These are phyloP conservation scores for Drosophila sturtevanti DNA, from an alignment of 1,140 invertebrate species.

Conservation along the genomic window DNA sequence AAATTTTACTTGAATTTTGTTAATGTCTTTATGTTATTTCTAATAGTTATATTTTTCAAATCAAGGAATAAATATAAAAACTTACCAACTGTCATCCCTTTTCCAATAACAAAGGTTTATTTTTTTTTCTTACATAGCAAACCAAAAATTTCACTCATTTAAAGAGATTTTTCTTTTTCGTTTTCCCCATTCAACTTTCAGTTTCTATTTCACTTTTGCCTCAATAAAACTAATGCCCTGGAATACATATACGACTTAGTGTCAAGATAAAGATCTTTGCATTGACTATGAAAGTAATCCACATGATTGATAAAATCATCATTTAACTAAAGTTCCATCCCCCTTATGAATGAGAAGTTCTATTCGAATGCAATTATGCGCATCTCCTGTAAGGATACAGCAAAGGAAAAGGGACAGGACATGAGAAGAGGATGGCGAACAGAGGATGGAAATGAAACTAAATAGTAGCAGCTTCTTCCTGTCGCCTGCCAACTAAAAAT, in stretches of 20 bases:
- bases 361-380: constrained; percentile 72
- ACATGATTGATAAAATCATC: constrained; percentile 28
- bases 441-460: constrained; percentile 46
- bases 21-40: too few relatives aligned
- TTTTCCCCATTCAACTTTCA: too few relatives aligned
- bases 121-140: too few relatives aligned
- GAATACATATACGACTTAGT: neutral
- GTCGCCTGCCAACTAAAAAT: constrained; percentile 55
- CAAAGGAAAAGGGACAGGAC: constrained; percentile 12
- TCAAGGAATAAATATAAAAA: too few relatives aligned
- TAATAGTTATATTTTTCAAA: too few relatives aligned
- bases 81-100: too few relatives aligned
- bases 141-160: too few relatives aligned
- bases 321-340: constrained; percentile 27
- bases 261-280: constrained; percentile 7
- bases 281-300: constrained; percentile 10
- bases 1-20: too few relatives aligned
- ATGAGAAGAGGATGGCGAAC: neutral
- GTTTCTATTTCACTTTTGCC: neutral
- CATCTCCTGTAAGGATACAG: constrained; percentile 56
- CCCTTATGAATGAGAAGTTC: constrained; percentile 1
- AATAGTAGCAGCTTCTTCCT: constrained; percentile 76
- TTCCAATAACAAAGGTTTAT: too few relatives aligned
- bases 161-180: too few relatives aligned
- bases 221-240: neutral